Evolutionary conservation across 2,888 invertebrate genomes (phyloP), one percentile per base, ranked within the genome.

Genomic region (Heliothis peltigera): DNA sequence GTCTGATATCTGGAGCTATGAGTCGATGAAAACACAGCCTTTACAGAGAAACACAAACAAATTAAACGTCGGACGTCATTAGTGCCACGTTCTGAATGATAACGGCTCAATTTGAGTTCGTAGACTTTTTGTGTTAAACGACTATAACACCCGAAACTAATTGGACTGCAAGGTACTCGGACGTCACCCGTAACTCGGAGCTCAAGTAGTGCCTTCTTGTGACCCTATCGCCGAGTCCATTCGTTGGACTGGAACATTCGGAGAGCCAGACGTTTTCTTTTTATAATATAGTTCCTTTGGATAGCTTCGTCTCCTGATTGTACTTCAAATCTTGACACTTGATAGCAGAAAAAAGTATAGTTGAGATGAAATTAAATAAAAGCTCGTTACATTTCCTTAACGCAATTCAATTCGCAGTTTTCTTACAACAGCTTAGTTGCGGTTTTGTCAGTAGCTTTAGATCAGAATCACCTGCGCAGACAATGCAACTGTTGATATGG

Each of bases 91-190:
- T 62, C 39, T 19, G 25, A 56, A 59, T 59, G 62, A 52, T 58
- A 42, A 35, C 1, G 28, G 43, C 32, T 44, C 22, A 58, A 58
- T 64, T 58, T 43, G n/a, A 65, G 52, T 61, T 44, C n/a, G 48
- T 19, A 32, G 48, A 15, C 51, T 51, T 56, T 54, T 53, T 42
- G n/a, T 54, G 47, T 35, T 44, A 28, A 54, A 70, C 47, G 66
- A 42, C 32, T 43, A 60, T 51, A 64, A 67, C 49, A 63, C 35
- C 60, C 51, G 8, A 18, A 54, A 57, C 42, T 60, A 70, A 64
- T 64, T 57, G 53, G 42, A n/a, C n/a, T n/a, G n/a, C n/a, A n/a
- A n/a, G n/a, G n/a, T n/a, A n/a, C n/a, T n/a, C n/a, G n/a, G n/a
- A n/a, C n/a, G n/a, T n/a, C n/a, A n/a, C n/a, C n/a, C n/a, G n/a